Evolutionary conservation across 2,888 invertebrate genomes (phyloP).

Genomic region (Geophilus truncorum): DNA sequence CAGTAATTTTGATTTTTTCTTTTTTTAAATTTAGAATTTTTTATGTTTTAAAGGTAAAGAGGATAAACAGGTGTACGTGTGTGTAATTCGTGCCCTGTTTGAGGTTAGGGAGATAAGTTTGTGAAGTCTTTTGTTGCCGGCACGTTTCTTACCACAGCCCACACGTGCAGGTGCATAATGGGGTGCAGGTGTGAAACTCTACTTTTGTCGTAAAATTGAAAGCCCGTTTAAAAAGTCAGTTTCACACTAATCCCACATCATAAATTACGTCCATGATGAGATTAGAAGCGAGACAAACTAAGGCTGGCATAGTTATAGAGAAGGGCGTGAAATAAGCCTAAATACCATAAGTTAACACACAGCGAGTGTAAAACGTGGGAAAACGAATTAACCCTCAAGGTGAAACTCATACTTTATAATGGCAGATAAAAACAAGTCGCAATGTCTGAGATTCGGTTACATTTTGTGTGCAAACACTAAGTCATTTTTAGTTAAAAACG

Average conservation of each 20-base stretch:
- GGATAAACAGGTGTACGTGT: background rate
- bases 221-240: background rate
- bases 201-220: constrained; percentile 16
- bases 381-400: background rate
- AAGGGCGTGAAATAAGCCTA: background rate
- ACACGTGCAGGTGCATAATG: constrained; percentile 20
- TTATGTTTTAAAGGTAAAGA: background rate
- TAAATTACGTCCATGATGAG: constrained; percentile 16
- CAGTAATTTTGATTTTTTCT: background rate
- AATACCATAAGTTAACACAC: background rate
- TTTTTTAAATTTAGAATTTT: background rate
- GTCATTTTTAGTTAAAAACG: too few species aligned
- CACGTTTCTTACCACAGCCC: constrained; percentile 2
- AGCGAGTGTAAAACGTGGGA: background rate
- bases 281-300: background rate
- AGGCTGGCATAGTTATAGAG: background rate
- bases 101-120: background rate
- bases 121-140: background rate
- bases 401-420: background rate
- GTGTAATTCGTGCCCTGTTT: background rate
- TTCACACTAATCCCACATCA: background rate
- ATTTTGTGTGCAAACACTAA: too few species aligned
- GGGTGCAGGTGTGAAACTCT: constrained; percentile 1
- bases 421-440: too few species aligned
- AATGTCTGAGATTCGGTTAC: too few species aligned